These are phyloP conservation scores for Centroberyx gerrardi DNA, from an alignment of 2,797 vertebrate species.

Conservation along the genomic window DNA sequence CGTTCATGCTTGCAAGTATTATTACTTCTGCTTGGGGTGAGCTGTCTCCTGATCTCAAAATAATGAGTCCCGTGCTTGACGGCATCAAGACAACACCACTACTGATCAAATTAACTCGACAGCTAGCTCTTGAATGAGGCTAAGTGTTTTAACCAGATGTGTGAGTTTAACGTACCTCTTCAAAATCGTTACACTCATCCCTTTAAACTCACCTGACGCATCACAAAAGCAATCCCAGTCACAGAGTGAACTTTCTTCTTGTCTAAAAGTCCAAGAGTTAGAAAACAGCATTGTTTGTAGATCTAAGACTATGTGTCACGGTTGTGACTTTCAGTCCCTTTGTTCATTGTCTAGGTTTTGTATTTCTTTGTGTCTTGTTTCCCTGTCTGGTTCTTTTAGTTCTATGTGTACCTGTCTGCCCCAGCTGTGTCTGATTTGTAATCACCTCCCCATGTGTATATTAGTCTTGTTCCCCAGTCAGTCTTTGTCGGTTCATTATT, in stretches of 20 bases:
- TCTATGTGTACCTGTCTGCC: no score
- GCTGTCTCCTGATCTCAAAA: background rate
- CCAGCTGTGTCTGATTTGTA: no score
- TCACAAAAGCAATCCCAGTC: background rate
- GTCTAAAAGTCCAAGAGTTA: background rate
- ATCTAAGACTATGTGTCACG: background rate
- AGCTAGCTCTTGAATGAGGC: background rate
- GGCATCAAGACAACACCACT: background rate
- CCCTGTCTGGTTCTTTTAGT: no score
- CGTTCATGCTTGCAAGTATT: background rate
- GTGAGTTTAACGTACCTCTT: background rate
- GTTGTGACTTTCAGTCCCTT: no score
- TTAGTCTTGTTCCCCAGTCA: no score
- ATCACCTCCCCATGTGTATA: no score
- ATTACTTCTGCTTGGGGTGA: background rate
- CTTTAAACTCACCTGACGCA: background rate
- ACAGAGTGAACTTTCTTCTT: background rate
- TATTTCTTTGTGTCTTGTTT: no score
- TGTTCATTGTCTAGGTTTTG: no score
- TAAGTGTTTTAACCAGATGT: constrained; percentile 9
- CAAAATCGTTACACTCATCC: constrained; percentile 8
- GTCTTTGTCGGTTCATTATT: no score
- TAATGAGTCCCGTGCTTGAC: background rate
- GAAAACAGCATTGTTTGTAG: background rate
- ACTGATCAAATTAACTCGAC: background rate